Base-by-base conservation (phyloP, 2,797 vertebrate genomes). In the Anniella stebbinsi region DNA sequence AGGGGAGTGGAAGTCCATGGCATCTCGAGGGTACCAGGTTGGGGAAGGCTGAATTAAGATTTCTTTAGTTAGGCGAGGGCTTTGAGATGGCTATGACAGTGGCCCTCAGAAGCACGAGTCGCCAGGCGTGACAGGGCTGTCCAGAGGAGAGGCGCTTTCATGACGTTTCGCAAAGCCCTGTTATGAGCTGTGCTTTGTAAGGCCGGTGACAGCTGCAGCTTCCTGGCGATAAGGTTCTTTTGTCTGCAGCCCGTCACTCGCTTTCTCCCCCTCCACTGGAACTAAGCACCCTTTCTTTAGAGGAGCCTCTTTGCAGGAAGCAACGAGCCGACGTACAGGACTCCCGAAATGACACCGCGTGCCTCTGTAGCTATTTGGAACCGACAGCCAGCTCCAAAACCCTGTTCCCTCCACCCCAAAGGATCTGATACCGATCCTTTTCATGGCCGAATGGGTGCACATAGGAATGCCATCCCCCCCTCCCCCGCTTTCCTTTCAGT, bases 201-300 rank as follows among this genome's bases (percentile, higher is more conserved):
- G 23, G 73, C 91, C 87, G 72, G 25, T 38, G 81, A 33, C 25
- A 60, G 70, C 15, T 8, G 13, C 23, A 11, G 28, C 63, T 88
- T 36, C 57, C 60, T 63, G 89, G 73, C 0, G 36, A 86, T 91
- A 89, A 93, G 51, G 48, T 36, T 85, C 86, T 94, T 87, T 88
- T 45, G 66, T 88, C 23, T 88, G 63, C 15, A 30, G 12, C 70
- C 86, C 38, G 51, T 67, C 86, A 66, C 41, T 51, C 70, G 30
- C 13, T 57, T 48, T 89, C 82, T 88, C 54, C 86, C 88, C 70
- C 28, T 33, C 13, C 45, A 87, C 86, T 72, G 72, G 84, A 86
- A 60, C 38, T 0, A 84, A 91, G 87, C 8, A 6, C 57, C 3
- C 51, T 67, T 36, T 54, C 45, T 92, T 91, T 85, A 84, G 23